These are phyloP conservation scores for Pseudocheirus occidentalis DNA, from an alignment of 2,797 vertebrate species.

Conservation along the genomic window DNA sequence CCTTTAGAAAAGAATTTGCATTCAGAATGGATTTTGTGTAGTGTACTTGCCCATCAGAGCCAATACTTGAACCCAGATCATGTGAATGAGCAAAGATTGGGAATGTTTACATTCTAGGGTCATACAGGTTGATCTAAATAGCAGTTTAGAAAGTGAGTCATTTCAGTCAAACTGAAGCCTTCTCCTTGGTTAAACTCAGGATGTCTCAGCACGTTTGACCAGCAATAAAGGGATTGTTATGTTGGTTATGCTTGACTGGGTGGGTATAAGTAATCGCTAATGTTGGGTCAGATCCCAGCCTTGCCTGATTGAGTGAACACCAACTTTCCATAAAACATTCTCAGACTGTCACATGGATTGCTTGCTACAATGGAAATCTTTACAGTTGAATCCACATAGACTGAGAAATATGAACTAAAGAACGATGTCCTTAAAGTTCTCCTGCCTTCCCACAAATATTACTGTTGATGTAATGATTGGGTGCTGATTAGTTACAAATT, in stretches of 20 bases:
- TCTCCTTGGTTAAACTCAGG: not conserved
- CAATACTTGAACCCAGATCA: not conserved
- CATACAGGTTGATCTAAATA: not conserved
- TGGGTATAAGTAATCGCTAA: conserved; percentile 23
- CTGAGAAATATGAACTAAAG: not conserved
- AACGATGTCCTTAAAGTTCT: conserved; percentile 13
- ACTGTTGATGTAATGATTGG: conserved; percentile 17
- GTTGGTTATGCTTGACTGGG: conserved; percentile 1
- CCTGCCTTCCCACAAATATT: not conserved
- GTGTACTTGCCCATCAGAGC: not conserved
- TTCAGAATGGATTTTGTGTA: not conserved
- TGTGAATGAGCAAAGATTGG: not conserved
- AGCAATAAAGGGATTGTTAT: not conserved
- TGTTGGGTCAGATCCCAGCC: conserved; percentile 34
- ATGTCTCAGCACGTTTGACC: not conserved
- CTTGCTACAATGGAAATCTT: conserved; percentile 40
- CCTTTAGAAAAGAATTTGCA: not conserved
- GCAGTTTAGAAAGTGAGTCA: not conserved
- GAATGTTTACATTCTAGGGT: not conserved
- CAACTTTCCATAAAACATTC: conserved; percentile 27
- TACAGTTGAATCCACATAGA: conserved; percentile 8
- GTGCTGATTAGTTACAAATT: not conserved
- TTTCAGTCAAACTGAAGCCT: not conserved
- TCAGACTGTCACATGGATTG: conserved; percentile 6
- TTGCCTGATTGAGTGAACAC: conserved; percentile 18